Base-by-base conservation (phyloP, 2,888 invertebrate genomes). In the Coelinius sp. region DNA sequence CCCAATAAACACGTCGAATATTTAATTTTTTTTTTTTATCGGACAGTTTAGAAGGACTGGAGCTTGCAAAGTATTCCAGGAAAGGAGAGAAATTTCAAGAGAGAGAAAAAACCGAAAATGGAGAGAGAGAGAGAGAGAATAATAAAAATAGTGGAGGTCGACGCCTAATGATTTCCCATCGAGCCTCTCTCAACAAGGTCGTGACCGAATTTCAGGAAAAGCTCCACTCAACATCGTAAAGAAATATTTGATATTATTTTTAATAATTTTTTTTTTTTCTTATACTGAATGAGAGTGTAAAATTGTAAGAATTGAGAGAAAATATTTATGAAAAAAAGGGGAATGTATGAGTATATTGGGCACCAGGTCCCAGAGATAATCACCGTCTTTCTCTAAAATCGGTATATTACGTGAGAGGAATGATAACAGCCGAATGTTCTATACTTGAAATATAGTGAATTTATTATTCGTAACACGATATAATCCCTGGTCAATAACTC, bases 171-270 rank as follows among this genome's bases (percentile, higher is more conserved):
- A 68, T 68, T 68, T 59, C 27, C 59, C 59, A 56, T 59, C 27
- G 41, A 63, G 62, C 62, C 62, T 62, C 59, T 66, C 53, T 52
- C 17, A 73, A 67, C 78, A 82, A 84, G 82, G 80, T 81, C 81
- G 79, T 78, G 81, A 80, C 77, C 80, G 77, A 82, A 79, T 77
- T 80, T 78, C 76, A 71, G 78, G 80, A 79, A 77, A 67, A 31
- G 49, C 66, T 25, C 17, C 20, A 31, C 35, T 10, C 59, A 38
- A 62, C 31, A 17, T n/a, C 41, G 24, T 24, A 41, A n/a, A 14
- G 7, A 24, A 63, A 20, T 67, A 31, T 14, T 24, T 22, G 14
- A 5, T 10, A 24, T n/a, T 35, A 27, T 53, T 67, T 17, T 67
- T 7, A 17, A 53, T 67, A 38, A 31, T 49, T 67, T 27, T 49